Conservation (phyloP, 37 sponge, comb jelly and placozoan species). For the Diacarnus erythraeanus region DNA sequence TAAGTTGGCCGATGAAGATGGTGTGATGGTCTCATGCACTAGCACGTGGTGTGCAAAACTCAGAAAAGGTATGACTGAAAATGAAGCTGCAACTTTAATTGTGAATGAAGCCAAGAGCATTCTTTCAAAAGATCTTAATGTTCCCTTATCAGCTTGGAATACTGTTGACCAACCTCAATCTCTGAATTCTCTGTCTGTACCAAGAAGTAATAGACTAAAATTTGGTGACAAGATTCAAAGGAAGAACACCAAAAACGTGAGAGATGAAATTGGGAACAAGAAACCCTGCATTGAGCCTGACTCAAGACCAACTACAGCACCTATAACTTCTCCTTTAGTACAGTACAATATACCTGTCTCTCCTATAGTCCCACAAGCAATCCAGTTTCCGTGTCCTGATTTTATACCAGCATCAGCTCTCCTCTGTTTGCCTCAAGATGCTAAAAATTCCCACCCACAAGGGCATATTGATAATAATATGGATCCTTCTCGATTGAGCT, state of each 20-base stretch:
- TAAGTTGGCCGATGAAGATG: slow-evolving; percentile 14
- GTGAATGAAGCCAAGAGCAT: slow-evolving; percentile 81
- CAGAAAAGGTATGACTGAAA: slow-evolving; percentile 73
- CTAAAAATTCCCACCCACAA: neutral
- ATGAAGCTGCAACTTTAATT: slow-evolving; percentile 76
- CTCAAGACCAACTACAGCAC: neutral
- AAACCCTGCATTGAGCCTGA: neutral
- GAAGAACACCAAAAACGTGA: neutral
- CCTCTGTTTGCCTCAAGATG: neutral
- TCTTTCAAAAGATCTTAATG: slow-evolving; percentile 49
- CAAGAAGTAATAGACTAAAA: neutral
- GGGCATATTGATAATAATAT: neutral
- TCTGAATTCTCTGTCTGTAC: too few species aligned
- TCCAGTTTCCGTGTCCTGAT: neutral
- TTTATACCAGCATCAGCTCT: slow-evolving; percentile 4
- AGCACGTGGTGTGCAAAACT: slow-evolving; percentile 75
- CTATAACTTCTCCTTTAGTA: neutral
- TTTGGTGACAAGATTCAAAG: neutral
- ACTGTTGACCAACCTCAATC: neutral
- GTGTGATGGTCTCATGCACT: neutral
- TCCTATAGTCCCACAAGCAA: neutral
- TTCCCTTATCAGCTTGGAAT: slow-evolving; percentile 61
- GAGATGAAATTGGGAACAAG: neutral
- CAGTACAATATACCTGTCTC: neutral
- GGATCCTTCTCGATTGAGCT: too few species aligned